Evolutionary conservation across 2,888 invertebrate species (phyloP), one percentile per base, ranked within the genome.

Genomic region (Sesia bembeciformis): DNA sequence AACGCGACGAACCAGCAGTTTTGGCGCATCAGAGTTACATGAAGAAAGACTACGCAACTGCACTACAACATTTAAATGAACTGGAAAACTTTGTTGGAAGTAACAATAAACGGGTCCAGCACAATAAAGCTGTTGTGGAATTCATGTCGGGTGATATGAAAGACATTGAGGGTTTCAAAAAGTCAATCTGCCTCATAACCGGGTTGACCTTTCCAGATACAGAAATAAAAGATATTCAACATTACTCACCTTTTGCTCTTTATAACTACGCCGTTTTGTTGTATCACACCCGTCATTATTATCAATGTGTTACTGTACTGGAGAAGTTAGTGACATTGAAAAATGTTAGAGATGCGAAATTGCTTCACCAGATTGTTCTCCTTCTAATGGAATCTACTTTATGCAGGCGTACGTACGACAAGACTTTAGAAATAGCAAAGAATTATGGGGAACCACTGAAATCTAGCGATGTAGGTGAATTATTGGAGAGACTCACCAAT

Each of bases 121-220:
- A 96, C 69, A 98, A 98, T 74, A 95, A 94, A 81, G 93, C 94
- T 40, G 93, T 98, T 0, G 93, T 93, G 0, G 95, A 96, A 70
- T 97, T 95, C 78, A 95, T 94, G 76, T 92, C 92, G 59, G 91
- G 91, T 55, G 94, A 93, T 52, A 91, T 94, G 68, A 94, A 92
- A 63, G 94, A 94, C 66, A 92, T 94, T 7, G 94, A 94, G 54
- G 90, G 92, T 54, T 93, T 96, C 67, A 91, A 93, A 59, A 93
- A 93, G 67, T 91, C 91, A 53, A 82, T 96, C 39, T 90, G 91
- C 41, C 88, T 92, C 39, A 84, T 94, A 51, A 91, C 92, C 54
- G 91, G 91, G 3, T 88, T 92, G 39, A 72, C 68, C 49, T 88
- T 87, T 58, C 84, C 86, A 3, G 84, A 88, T 39, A 73, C 81